A percentile compares a stretch with the other conserved stretches of the same genome.
Evolutionary conservation across 2,797 vertebrate genomes (phyloP).

Genomic region (Furcifer pardalis): DNA sequence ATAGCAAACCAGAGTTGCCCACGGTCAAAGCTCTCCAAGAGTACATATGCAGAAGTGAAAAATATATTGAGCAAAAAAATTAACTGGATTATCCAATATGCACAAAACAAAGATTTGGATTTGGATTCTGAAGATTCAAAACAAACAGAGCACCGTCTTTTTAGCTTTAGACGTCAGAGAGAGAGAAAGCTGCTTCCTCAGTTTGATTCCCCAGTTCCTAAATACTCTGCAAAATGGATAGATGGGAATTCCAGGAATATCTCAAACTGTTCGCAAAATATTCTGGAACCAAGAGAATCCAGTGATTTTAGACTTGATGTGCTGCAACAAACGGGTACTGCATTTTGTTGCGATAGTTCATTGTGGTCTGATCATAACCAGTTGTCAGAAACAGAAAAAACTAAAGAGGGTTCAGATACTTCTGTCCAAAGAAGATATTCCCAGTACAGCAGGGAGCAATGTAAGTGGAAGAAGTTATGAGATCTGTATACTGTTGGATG

Average conservation of each 20-base stretch:
- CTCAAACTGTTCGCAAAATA: constrained; percentile 74
- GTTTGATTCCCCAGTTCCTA: constrained; percentile 90
- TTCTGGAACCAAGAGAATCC: constrained; percentile 79
- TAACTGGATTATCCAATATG: constrained; percentile 93
- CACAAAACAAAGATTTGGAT: constrained; percentile 91
- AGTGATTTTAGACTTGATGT: constrained; percentile 79
- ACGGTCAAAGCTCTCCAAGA: constrained; percentile 87
- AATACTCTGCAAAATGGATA: constrained; percentile 89
- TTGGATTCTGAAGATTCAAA: constrained; percentile 80
- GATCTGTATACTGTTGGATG: neutral
- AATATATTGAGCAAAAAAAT: constrained; percentile 92
- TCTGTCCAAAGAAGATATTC: constrained; percentile 55
- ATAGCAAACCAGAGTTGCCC: constrained; percentile 97
- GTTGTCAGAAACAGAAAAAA: constrained; percentile 72
- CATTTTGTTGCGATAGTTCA: constrained; percentile 68
- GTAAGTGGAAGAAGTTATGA: constrained; percentile 77
- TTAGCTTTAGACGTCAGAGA: constrained; percentile 85
- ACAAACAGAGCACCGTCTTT: constrained; percentile 81
- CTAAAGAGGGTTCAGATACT: constrained; percentile 56
- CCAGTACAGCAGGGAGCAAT: constrained; percentile 83
- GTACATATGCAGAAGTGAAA: constrained; percentile 93
- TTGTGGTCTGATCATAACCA: constrained; percentile 77
- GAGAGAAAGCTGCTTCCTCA: constrained; percentile 87
- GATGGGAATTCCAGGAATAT: constrained; percentile 67
- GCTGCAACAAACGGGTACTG: constrained; percentile 72